Base-by-base conservation (phyloP, 2,113 vertebrate genomes). In the Anthoscopus minutus region DNA sequence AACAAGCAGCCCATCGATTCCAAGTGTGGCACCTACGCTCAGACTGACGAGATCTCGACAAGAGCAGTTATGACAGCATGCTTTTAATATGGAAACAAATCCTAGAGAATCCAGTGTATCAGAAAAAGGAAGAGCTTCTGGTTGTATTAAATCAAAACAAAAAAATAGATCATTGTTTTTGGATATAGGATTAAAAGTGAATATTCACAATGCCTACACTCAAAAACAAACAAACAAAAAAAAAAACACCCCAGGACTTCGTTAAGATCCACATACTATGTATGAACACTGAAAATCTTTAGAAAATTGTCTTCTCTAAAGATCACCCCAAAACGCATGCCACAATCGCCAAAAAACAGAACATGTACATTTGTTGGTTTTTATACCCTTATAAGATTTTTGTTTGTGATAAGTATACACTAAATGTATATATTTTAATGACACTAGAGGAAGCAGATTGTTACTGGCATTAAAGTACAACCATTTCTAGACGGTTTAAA, bases 391-490 rank as follows among this genome's bases (percentile, higher is more conserved):
- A 71, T 90, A 98, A 98, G 97, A 98, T 98, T 89, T 96, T 95
- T 76, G 97, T 97, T 98, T 98, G 98, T 98, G 98, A 98, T 98
- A 97, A 97, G 96, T 98, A 98, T 98, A 98, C 98, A 98, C 98
- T 97, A 98, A 98, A 98, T 97, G 96, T 97, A 98, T 98, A 98
- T 98, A 98, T 98, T 98, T 98, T 98, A 97, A 98, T 97, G 97
- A 98, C 97, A 98, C 98, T 97, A 98, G 97, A 98, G 98, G 98
- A 98, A 98, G 98, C 97, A 99, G 98, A 98, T 98, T 98, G 98
- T 98, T 99, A 99, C 99, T 99, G 99, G 99, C 99, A 98, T 99
- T 98, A 98, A 99, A 99, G 98, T 98, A 98, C 98, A 98, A 99
- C 98, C 98, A 98, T 98, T 98, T 99, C 98, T 99, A 98, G 98